phyloP scores from a whole-genome alignment of 1,140 invertebrate species.

The Drosophila sproati region DNA sequence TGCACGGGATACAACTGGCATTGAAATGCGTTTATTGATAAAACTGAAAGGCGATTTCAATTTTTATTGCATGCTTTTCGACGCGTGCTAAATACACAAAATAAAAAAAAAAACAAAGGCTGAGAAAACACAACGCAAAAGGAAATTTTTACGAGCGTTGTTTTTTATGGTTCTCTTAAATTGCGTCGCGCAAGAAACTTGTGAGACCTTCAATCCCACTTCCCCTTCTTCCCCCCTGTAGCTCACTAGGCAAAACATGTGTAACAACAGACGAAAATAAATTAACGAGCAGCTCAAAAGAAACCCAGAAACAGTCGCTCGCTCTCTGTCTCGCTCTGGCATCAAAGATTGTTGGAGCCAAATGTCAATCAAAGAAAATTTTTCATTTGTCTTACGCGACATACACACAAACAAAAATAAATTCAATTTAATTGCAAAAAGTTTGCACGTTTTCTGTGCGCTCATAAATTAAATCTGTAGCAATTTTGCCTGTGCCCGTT shows the following conservation, averaged over 20 bases:
- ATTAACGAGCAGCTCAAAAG: slow-evolving; percentile 40
- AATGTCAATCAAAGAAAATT: slow-evolving; percentile 49
- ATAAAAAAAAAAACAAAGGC: slow-evolving; percentile 6
- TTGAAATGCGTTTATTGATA: slow-evolving; percentile 49
- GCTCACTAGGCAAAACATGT: slow-evolving; percentile 20
- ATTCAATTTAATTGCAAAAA: slow-evolving; percentile 45
- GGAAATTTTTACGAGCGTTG: slow-evolving; percentile 30
- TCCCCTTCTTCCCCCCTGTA: neutral
- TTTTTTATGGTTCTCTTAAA: slow-evolving; percentile 29
- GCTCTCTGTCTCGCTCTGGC: neutral
- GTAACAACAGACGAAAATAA: slow-evolving; percentile 45
- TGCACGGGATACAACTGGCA: neutral
- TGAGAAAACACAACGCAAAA: slow-evolving; percentile 11
- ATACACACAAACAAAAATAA: neutral
- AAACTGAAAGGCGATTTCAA: slow-evolving; percentile 40
- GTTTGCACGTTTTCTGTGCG: slow-evolving; percentile 22
- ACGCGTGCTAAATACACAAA: slow-evolving; percentile 33
- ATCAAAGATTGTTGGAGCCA: slow-evolving; percentile 10
- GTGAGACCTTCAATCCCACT: neutral
- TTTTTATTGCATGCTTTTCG: slow-evolving; percentile 48
- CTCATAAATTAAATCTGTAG: slow-evolving; percentile 56
- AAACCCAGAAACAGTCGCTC: slow-evolving; percentile 3
- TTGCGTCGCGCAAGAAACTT: slow-evolving; percentile 1
- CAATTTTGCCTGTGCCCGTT: slow-evolving; percentile 25
- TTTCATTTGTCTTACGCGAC: slow-evolving; percentile 31